Percentiles rank a stretch among this genome's conserved stretches.
Conservation (phyloP, 2,797 vertebrate genomes). For the Stomatorhinus walkeri region DNA sequence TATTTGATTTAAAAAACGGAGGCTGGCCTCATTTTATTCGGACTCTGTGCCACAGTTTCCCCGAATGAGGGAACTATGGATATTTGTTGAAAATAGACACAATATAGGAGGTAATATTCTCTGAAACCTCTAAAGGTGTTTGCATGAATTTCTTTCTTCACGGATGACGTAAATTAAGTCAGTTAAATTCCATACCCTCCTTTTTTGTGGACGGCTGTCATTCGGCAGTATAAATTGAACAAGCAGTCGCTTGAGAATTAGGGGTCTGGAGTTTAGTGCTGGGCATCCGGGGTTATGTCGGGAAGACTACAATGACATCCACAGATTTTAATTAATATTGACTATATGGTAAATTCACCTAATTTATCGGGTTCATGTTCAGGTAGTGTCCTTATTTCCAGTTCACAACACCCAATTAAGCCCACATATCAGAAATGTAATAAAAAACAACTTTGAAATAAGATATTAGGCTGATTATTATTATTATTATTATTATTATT, state of each 20-base stretch:
- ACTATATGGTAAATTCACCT: slow-evolving; percentile 45
- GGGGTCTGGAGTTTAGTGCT: slow-evolving; percentile 12
- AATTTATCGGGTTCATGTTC: slow-evolving; percentile 38
- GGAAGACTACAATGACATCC: slow-evolving; percentile 16
- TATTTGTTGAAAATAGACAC: slow-evolving; percentile 52
- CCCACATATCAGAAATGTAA: slow-evolving; percentile 19
- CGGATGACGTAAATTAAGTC: slow-evolving; percentile 64
- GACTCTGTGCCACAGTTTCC: slow-evolving; percentile 66
- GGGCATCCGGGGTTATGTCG: not conserved
- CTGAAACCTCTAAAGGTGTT: slow-evolving; percentile 61
- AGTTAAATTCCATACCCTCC: slow-evolving; percentile 54
- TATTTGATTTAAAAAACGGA: slow-evolving; percentile 75
- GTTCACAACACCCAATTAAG: slow-evolving; percentile 25
- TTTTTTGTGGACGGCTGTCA: slow-evolving; percentile 46
- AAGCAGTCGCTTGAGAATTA: slow-evolving; percentile 41
- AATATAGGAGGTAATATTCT: slow-evolving; percentile 31
- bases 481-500: slow-evolving; percentile 24
- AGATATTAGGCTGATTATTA: slow-evolving; percentile 24
- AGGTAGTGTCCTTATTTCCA: slow-evolving; percentile 38
- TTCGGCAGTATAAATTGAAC: slow-evolving; percentile 36
- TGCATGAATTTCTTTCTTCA: slow-evolving; percentile 71
- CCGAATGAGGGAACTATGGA: slow-evolving; percentile 60
- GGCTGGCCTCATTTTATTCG: slow-evolving; percentile 93
- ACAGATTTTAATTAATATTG: slow-evolving; percentile 46
- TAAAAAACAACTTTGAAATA: slow-evolving; percentile 20